Base-by-base conservation (phyloP, 2,797 vertebrate genomes). In the Gallirallus australis region DNA sequence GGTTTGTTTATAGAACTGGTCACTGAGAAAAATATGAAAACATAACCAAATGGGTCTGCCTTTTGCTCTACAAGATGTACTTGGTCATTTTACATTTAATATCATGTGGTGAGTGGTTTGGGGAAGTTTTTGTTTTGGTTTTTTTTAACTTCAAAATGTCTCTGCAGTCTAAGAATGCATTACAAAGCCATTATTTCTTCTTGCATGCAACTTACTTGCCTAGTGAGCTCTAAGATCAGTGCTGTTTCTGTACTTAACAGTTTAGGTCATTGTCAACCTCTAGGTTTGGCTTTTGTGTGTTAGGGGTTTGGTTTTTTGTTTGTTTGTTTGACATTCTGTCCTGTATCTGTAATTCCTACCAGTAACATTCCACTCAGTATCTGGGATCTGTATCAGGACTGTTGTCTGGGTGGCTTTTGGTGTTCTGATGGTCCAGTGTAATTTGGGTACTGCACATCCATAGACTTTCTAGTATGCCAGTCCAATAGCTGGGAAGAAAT, bases 321-420 rank as follows among this genome's bases (percentile, higher is more conserved):
- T 47, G 18, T 45, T 45, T 45, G 42, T 47, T 64, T 59, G 73
- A 37, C 8, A 33, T 77, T 75, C 28, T 68, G 12, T 73, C 2
- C 0, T 7, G 6, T 39, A 10, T 70, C 19, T 75, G 7, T 66
- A 71, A 61, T 78, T 75, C 6, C 45, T 42, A 5, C 42, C 42
- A 15, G 19, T 2, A 59, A 1, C 20, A 7, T 64, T 78, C 28
- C 13, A 3, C 25, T 81, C 47, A 59, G 6, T 82, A 11, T 61
- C 45, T 73, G 56, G 9, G 2, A 4, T 52, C 27, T 59, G 4
- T 45, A 0, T 73, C 3, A 5, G 16, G 16, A 16, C n/a, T 66
- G 30, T 60, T 8, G 21, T 5, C n/a, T 77, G n/a, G 23, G 17
- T 1, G 1, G 31, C 31, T 85, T 82, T 72, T 52, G 25, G 5